Evolutionary conservation across 2,888 invertebrate species (phyloP), one percentile per base, ranked within the genome.

Genomic region (Rotaria macrura): DNA sequence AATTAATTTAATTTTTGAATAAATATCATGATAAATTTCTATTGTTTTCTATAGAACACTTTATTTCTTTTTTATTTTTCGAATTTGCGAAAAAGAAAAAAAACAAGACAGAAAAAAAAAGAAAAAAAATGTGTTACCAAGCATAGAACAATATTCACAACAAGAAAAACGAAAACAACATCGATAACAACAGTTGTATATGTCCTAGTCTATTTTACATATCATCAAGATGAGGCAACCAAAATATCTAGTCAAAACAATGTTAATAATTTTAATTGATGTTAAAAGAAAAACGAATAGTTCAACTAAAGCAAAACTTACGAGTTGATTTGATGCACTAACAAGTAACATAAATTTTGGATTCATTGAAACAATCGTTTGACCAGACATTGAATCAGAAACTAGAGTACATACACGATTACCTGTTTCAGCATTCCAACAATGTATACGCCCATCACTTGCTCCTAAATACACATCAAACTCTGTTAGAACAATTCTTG

Each of bases 361-460:
- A 85, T 86, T 86, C 23, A 85, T 85, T 17, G 47, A 54, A 23
- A 86, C 84, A n/a, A 83, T 85, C 29, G 79, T 83, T 34, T 84
- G 86, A 40, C 95, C 38, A 96, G 92, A 14, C 95, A 95, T 90
- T 95, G 95, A 84, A 95, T 94, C 91, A 88, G 25, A 89, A 88
- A 52, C 29, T 40, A 47, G 96, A 88, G 94, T 94, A 2, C 98
- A 97, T 0, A 52, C 43, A 38, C 84, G 96, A 88, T 94, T 94
- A 2, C 98, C 98, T 0, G 95, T 96, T 90, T 97, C 96, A 10
- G 96, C 96, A 92, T 96, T 97, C 97, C 98, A 99, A 34, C 96
- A 95, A 91, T 98, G 96, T 23, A 99, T 95, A 87, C 95, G 93
- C 0, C 97, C 97, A 92, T 99, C 98, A 25, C 97, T 96, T 40